Conservation (phyloP, 1,140 invertebrate species). For the Scaptomyza hsui region DNA sequence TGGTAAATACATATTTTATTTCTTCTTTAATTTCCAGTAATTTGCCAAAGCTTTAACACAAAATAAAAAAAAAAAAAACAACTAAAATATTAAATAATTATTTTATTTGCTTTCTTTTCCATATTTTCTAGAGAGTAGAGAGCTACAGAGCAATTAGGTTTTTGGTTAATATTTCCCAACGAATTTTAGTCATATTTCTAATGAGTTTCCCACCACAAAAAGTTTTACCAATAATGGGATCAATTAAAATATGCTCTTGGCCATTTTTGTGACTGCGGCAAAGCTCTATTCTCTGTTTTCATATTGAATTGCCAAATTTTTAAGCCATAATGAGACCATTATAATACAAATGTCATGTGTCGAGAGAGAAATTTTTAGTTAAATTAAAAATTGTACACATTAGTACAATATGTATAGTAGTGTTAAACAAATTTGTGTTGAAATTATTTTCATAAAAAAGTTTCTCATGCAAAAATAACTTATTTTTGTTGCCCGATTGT, state of each 20-base stretch:
- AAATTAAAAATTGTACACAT: background rate
- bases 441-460: conserved; percentile 1
- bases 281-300: background rate
- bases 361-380: background rate
- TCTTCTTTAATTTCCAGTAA: no score
- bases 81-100: no score
- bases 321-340: background rate
- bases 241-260: background rate
- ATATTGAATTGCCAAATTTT: background rate
- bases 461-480: background rate
- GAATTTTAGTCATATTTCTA: background rate
- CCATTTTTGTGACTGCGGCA: background rate
- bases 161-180: no score
- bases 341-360: background rate
- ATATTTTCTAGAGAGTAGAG: no score
- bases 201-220: background rate
- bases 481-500: background rate
- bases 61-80: no score
- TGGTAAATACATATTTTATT: no score
- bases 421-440: background rate
- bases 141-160: no score
- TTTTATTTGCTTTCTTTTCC: no score
- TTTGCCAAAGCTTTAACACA: no score
- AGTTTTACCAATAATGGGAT: no score
- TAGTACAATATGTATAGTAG: background rate